These are phyloP conservation scores for Erpetoichthys calabaricus DNA, from an alignment of 2,797 vertebrate genomes.

Conservation along the genomic window DNA sequence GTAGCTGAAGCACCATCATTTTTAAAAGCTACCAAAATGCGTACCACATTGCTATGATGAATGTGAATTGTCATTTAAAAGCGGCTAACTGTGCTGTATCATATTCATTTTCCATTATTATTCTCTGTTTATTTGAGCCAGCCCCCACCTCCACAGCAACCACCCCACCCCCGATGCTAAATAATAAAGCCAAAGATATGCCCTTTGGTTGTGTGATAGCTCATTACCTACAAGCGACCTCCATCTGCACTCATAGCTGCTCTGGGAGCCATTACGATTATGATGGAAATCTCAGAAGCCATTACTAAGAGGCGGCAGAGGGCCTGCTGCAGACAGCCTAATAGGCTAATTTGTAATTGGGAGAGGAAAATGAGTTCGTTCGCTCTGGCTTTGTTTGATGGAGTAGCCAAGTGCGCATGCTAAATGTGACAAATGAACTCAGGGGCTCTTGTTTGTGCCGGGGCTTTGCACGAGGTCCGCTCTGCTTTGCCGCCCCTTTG, in stretches of 20 bases:
- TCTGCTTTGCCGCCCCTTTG: conserved; percentile 34
- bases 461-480: conserved; percentile 57
- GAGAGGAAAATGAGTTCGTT: conserved; percentile 92
- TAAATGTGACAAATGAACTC: conserved; percentile 81
- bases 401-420: conserved; percentile 75
- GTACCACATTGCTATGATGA: not conserved
- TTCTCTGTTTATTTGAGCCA: conserved; percentile 9
- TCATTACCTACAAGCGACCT: conserved; percentile 98
- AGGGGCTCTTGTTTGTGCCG: conserved; percentile 69
- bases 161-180: conserved; percentile 46
- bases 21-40: not conserved
- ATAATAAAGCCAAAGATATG: conserved; percentile 88
- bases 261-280: conserved; percentile 97
- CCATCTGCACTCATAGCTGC: conserved; percentile 98
- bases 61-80: not conserved
- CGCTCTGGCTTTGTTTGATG: conserved; percentile 76
- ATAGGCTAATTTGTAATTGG: conserved; percentile 99
- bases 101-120: conserved; percentile 2
- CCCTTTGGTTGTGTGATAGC: conserved; percentile 86
- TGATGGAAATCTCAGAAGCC: conserved; percentile 99
- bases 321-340: conserved; percentile 97
- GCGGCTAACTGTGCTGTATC: conserved; percentile 5
- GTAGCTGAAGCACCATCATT: not conserved
- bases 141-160: conserved; percentile 13
- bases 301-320: conserved; percentile 97